Conservation (phyloP, 1,140 invertebrate species). For the Cepaea nemoralis region DNA sequence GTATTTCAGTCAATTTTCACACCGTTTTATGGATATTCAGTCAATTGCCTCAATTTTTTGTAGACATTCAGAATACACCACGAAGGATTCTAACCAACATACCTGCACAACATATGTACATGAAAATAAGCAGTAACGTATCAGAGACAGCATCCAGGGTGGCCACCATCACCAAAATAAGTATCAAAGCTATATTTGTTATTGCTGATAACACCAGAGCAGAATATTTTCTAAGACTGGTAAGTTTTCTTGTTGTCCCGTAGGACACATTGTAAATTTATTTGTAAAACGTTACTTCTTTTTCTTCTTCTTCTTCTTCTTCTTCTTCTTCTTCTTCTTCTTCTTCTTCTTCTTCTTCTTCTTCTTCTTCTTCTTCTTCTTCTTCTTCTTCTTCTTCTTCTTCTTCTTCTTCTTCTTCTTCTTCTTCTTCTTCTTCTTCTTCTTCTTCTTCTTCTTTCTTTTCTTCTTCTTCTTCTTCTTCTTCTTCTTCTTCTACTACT, state of each 20-base stretch:
- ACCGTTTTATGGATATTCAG: too few relatives aligned
- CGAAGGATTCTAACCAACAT: slow-evolving; percentile 57
- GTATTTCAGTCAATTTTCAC: too few relatives aligned
- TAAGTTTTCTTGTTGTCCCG: too few relatives aligned
- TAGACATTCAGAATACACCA: slow-evolving; percentile 59
- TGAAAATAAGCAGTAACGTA: slow-evolving; percentile 39
- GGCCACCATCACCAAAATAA: slow-evolving; percentile 47
- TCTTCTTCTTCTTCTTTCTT: background rate
- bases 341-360: background rate
- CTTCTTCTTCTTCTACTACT: slow-evolving; percentile 6
- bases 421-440: background rate
- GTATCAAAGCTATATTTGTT: slow-evolving; percentile 58
- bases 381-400: background rate
- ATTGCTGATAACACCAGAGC: slow-evolving; percentile 50
- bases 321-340: background rate
- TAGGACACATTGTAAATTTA: too few relatives aligned
- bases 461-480: background rate
- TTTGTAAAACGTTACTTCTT: too few relatives aligned
- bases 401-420: background rate
- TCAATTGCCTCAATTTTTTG: background rate
- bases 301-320: background rate
- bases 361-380: background rate
- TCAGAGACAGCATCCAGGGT: slow-evolving; percentile 42
- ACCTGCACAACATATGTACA: slow-evolving; percentile 59
- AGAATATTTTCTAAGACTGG: slow-evolving; percentile 41